These are phyloP conservation scores for Linyphia triangularis DNA, from an alignment of 2,888 invertebrate genomes.

Conservation along the genomic window DNA sequence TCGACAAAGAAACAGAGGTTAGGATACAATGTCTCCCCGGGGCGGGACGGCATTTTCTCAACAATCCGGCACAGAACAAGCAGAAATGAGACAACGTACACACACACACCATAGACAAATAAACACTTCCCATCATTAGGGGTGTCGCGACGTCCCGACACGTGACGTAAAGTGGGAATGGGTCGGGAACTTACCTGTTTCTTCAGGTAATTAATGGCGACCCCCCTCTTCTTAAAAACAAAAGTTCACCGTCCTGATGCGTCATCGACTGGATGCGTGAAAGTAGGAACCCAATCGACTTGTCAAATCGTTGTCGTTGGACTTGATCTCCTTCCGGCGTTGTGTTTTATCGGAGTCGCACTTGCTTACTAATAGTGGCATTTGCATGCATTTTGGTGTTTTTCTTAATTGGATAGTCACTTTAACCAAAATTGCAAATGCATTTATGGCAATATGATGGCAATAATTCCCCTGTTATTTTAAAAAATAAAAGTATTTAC, in stretches of 20 bases:
- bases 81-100: not conserved
- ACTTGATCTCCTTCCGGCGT: not conserved
- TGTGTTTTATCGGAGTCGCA: not conserved
- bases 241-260: conserved; percentile 25
- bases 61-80: not conserved
- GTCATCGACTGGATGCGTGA: not conserved
- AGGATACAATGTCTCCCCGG: not conserved
- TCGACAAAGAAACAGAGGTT: not conserved
- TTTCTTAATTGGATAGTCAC: too few relatives aligned
- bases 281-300: not conserved
- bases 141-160: not conserved
- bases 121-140: not conserved
- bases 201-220: not conserved
- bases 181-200: conserved; percentile 3
- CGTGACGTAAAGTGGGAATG: not conserved
- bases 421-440: too few relatives aligned
- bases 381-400: too few relatives aligned
- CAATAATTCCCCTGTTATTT: too few relatives aligned
- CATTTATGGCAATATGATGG: too few relatives aligned
- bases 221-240: not conserved
- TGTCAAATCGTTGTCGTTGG: conserved; percentile 1
- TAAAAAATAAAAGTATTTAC: too few relatives aligned
- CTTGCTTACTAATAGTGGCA: too few relatives aligned
- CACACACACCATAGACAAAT: not conserved
- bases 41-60: conserved; percentile 38